Evolutionary conservation across 2,888 invertebrate genomes (phyloP), one percentile per base, ranked within the genome.

Genomic region (Panopea generosa): DNA sequence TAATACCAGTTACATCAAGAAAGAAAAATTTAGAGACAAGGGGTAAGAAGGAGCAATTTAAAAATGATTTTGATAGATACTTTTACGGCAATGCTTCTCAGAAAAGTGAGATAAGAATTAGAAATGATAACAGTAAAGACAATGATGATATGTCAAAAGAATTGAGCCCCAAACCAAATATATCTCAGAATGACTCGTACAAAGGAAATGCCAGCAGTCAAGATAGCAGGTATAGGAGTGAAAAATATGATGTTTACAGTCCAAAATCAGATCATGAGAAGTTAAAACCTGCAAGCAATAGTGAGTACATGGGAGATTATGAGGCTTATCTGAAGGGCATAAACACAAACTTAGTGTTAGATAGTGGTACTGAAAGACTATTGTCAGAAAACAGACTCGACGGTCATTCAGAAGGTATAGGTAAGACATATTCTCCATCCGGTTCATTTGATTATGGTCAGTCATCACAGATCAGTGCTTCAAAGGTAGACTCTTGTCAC

Each of bases 31-130:
- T 11, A 33, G 33, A 14, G 4, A 56, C 33, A 14, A 56, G 47
- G 18, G 22, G 22, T 1, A 38, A 66, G 9, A 56, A 49, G n/a
- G 66, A 66, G 26, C 56, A 55, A 7, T 66, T 56, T n/a, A 66
- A 66, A 20, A 66, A 56, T 56, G 66, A 66, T 24, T 66, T 66
- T 66, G 66, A 66, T 66, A 26, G 66, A 14, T 66, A 66, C 18
- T 66, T 56, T 14, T 66, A 66, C 38, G 66, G 56, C 1, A 47
- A 49, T 55, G 56, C 43, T 22, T 43, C 56, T n/a, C 66, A 66
- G 18, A 66, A 56, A 45, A 56, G 29, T 66, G 66, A 66, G 56
- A 56, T 66, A 22, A 33, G 33, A 11, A 4, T 33, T 4, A 33
- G 33, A 33, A 33, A 33, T 33, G 33, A 33, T 33, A 33, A 33